Conservation (phyloP, 2,797 vertebrate species). For the Lates japonicus region DNA sequence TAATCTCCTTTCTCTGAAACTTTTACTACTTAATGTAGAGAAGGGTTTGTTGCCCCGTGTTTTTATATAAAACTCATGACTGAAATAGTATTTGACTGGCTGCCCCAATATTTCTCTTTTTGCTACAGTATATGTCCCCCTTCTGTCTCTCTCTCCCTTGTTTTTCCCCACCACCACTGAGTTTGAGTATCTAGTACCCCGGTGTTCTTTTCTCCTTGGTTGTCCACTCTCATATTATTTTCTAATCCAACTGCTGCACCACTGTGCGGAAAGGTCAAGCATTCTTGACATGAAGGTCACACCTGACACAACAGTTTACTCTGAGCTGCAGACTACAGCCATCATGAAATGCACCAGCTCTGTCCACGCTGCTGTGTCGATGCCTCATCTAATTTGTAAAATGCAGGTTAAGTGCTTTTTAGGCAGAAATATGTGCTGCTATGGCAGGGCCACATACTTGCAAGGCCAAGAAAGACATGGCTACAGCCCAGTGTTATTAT, state of each 20-base stretch:
- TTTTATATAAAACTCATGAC: not conserved
- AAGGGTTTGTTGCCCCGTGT: not conserved
- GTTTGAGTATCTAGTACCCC: not conserved
- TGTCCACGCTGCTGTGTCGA: constrained; percentile 35
- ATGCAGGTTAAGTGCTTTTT: constrained; percentile 73
- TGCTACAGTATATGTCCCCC: not conserved
- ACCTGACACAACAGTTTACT: constrained; percentile 71
- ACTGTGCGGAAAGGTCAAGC: constrained; percentile 55
- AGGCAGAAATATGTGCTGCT: constrained; percentile 65
- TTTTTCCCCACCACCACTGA: constrained; percentile 3
- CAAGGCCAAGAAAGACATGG: constrained; percentile 57
- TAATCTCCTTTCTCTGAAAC: not conserved
- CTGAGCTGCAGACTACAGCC: constrained; percentile 48
- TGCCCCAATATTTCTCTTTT: constrained; percentile 5
- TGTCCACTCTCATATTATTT: constrained; percentile 56
- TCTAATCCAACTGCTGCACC: constrained; percentile 41
- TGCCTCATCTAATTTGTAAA: constrained; percentile 64
- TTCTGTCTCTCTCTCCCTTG: constrained; percentile 12
- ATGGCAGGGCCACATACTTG: constrained; percentile 33
- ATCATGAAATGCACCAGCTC: constrained; percentile 45
- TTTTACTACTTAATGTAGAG: not conserved
- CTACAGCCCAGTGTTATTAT: constrained; percentile 65
- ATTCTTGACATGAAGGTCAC: constrained; percentile 60
- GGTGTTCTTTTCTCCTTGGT: constrained; percentile 59
- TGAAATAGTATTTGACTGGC: not conserved